These are phyloP conservation scores for Tragelaphus imberbis DNA, from an alignment of 2,113 vertebrate genomes.

Conservation along the genomic window DNA sequence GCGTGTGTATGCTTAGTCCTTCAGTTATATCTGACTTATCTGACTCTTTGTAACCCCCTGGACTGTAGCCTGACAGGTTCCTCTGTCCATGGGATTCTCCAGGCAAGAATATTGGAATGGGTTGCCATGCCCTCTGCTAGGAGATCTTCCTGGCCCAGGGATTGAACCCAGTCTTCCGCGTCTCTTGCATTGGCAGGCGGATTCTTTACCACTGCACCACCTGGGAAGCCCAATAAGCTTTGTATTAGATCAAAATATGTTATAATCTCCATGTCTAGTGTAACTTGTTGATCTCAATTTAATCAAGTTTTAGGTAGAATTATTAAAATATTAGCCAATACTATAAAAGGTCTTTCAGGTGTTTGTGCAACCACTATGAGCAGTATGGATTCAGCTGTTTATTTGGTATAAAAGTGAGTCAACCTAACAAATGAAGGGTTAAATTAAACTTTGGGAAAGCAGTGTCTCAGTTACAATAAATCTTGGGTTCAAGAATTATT, in stretches of 20 bases:
- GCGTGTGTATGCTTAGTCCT: background rate
- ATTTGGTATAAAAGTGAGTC: background rate
- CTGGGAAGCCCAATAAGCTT: background rate
- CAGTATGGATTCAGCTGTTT: background rate
- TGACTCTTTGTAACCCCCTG: background rate
- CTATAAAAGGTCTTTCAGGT: background rate
- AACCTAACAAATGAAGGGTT: background rate
- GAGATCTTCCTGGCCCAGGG: background rate
- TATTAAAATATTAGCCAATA: background rate
- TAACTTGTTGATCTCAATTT: background rate
- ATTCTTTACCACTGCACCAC: background rate
- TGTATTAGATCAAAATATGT: background rate
- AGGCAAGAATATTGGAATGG: background rate
- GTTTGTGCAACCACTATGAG: background rate
- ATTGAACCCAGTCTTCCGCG: rapidly evolving
- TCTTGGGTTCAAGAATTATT: constrained; percentile 36
- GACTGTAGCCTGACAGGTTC: background rate
- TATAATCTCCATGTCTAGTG: background rate
- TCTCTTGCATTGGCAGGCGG: background rate
- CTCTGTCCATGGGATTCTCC: background rate
- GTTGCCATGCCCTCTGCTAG: background rate
- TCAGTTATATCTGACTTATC: background rate
- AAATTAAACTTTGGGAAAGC: constrained; percentile 4
- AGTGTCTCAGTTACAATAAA: constrained; percentile 33
- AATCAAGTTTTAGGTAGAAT: background rate